Conservation (phyloP, 2,113 vertebrate species). For the Chrysochloris asiatica region DNA sequence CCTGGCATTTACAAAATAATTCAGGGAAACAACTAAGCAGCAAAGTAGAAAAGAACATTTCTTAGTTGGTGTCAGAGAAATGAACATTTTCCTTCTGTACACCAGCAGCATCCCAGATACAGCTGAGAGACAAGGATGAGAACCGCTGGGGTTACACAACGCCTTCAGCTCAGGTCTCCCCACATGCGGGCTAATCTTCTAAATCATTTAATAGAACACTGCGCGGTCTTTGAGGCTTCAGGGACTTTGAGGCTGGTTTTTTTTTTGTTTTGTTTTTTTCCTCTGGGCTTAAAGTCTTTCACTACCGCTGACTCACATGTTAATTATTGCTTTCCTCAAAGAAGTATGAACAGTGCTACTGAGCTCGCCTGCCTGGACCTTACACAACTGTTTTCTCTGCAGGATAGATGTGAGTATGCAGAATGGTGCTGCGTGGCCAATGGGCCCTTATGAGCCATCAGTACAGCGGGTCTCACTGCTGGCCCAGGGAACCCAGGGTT, state of each 20-base stretch:
- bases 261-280: no score
- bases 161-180: neutral
- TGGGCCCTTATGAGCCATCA: neutral
- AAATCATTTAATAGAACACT: slow-evolving; percentile 57
- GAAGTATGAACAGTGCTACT: slow-evolving; percentile 42
- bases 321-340: slow-evolving; percentile 60
- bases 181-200: neutral
- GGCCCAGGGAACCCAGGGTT: slow-evolving; percentile 37
- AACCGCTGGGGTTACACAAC: neutral
- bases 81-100: neutral
- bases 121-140: neutral
- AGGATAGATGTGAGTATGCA: neutral
- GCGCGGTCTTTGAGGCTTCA: slow-evolving; percentile 60
- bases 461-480: neutral
- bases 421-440: rapidly evolving
- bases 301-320: slow-evolving; percentile 68
- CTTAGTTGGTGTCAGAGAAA: neutral
- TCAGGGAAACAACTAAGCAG: slow-evolving; percentile 11
- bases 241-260: slow-evolving; percentile 35
- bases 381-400: slow-evolving; percentile 7
- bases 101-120: neutral
- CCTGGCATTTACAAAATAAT: slow-evolving; percentile 28
- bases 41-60: neutral
- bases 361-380: neutral
- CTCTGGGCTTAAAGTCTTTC: slow-evolving; percentile 68